Conservation (phyloP, 2,888 invertebrate genomes). For the Diadegma fenestrale region DNA sequence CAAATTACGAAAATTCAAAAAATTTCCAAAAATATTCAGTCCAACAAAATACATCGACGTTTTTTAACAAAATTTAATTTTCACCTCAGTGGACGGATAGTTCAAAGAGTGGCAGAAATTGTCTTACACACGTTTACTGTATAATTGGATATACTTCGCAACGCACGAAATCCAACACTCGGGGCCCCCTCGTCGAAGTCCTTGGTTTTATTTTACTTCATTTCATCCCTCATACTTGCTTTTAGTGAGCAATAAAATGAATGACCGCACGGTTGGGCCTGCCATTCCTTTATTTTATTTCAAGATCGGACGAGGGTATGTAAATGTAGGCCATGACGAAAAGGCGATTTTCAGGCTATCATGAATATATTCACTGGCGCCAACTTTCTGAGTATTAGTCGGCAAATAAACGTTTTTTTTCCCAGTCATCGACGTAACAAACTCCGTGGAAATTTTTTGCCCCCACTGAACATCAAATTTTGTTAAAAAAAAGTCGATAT, state of each 20-base stretch:
- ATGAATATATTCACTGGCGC: constrained; percentile 1
- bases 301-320: background rate
- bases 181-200: constrained; percentile 21
- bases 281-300: constrained; percentile 33
- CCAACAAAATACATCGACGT: too few relatives aligned
- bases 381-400: background rate
- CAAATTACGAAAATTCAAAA: too few relatives aligned
- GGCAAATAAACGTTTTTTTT: background rate
- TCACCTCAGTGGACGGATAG: background rate
- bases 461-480: too few relatives aligned
- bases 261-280: constrained; percentile 24
- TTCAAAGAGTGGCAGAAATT: background rate
- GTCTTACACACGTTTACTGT: constrained; percentile 4
- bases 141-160: constrained; percentile 47
- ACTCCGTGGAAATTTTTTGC: background rate
- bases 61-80: too few relatives aligned
- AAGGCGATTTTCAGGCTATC: constrained; percentile 2
- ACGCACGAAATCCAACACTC: constrained; percentile 38
- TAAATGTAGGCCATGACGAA: constrained; percentile 23
- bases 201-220: constrained; percentile 45
- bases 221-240: constrained; percentile 37
- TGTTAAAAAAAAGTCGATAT: too few relatives aligned
- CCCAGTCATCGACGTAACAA: background rate
- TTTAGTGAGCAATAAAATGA: constrained; percentile 57
- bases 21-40: too few relatives aligned